Evolutionary conservation across 2,888 invertebrate genomes (phyloP).

Genomic region (Blera fallax): DNA sequence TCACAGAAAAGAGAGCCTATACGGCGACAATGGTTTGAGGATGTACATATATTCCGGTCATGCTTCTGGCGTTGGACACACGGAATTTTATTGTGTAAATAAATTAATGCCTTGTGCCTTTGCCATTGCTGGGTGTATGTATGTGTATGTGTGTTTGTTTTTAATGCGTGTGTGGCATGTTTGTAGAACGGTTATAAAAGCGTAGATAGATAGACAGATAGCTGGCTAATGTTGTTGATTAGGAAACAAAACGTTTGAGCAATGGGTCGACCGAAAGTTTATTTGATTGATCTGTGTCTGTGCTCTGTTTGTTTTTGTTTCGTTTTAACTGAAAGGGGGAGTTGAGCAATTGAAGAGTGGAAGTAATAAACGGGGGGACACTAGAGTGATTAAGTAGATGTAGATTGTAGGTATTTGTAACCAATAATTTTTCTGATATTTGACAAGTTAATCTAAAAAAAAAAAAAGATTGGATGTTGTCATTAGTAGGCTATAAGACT

Average conservation of each 20-base stretch:
- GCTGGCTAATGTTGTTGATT: constrained; percentile 69
- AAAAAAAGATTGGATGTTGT: not conserved
- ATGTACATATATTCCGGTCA: constrained; percentile 63
- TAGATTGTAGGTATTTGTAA: not conserved
- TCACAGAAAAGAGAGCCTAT: not conserved
- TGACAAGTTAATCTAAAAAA: constrained; percentile 35
- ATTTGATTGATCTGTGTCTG: constrained; percentile 64
- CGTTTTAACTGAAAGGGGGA: not conserved
- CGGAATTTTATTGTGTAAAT: constrained; percentile 68
- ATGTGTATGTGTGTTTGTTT: constrained; percentile 13
- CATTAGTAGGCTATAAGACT: not conserved
- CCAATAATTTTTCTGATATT: not conserved
- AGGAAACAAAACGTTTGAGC: constrained; percentile 68
- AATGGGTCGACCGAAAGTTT: constrained; percentile 61
- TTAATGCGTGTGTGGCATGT: constrained; percentile 63
- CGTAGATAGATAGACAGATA: constrained; percentile 38
- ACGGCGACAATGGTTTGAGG: not conserved
- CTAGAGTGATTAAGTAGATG: not conserved
- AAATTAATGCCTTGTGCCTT: constrained; percentile 63
- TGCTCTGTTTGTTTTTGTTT: constrained; percentile 6
- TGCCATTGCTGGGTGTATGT: constrained; percentile 11
- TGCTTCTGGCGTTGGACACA: constrained; percentile 66
- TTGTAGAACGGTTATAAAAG: constrained; percentile 52
- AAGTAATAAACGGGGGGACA: not conserved
- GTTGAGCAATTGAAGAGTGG: constrained; percentile 8